phyloP scores from a whole-genome alignment of 2,888 invertebrate species.

The Melanostoma scalare region DNA sequence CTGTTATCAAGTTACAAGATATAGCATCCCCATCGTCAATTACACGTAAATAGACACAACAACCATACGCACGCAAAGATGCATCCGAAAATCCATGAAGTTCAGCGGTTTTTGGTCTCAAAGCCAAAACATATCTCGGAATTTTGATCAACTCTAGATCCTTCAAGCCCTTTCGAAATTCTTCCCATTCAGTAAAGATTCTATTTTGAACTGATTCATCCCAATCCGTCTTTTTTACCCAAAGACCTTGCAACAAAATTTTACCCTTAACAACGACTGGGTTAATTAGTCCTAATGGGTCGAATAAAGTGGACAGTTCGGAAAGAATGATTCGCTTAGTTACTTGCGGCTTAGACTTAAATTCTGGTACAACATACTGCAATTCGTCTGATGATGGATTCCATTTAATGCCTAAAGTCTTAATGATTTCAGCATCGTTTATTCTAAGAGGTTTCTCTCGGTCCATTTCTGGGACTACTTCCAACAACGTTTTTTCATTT shows the following conservation, averaged over 20 bases:
- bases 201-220: conserved; percentile 20
- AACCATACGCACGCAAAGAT: conserved; percentile 53
- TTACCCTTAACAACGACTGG: conserved; percentile 57
- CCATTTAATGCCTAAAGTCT: conserved; percentile 55
- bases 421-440: conserved; percentile 25
- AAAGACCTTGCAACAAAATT: conserved; percentile 62
- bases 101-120: background rate
- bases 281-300: conserved; percentile 44
- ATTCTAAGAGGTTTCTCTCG: background rate
- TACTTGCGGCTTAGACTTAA: background rate
- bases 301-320: too few species aligned
- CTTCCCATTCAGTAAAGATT: too few species aligned
- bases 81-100: conserved; percentile 61
- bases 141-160: background rate
- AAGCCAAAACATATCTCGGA: background rate
- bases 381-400: conserved; percentile 33
- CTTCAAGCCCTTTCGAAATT: too few species aligned
- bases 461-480: background rate
- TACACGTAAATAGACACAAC: conserved; percentile 47
- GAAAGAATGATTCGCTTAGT: conserved; percentile 10
- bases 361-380: background rate
- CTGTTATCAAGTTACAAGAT: conserved; percentile 23
- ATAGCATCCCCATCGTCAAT: conserved; percentile 17
- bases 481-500: conserved; percentile 27
- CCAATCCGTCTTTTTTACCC: conserved; percentile 47